These are phyloP conservation scores for Ischnura elegans DNA, from an alignment of 2,888 invertebrate genomes.

Conservation along the genomic window DNA sequence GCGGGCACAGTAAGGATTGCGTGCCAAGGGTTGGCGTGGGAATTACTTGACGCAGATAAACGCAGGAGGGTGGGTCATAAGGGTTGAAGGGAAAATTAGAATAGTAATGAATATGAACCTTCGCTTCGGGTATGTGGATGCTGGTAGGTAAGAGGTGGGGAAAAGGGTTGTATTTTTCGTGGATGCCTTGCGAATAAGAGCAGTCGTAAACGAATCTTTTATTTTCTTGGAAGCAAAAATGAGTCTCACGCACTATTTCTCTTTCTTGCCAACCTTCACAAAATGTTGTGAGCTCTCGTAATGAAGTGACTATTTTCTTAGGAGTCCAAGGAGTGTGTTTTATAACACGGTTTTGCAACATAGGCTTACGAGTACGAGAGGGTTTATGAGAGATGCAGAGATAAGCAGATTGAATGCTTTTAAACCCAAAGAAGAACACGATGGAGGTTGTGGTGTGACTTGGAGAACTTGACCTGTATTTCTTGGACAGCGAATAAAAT, in stretches of 20 bases:
- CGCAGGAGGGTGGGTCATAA: neutral
- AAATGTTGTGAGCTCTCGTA: neutral
- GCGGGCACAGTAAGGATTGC: neutral
- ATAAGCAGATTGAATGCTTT: neutral
- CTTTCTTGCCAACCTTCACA: slow-evolving; percentile 19
- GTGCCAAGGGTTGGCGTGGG: neutral
- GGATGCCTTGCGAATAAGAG: neutral
- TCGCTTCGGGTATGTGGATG: neutral
- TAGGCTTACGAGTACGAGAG: neutral
- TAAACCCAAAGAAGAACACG: neutral
- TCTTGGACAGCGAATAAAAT: neutral
- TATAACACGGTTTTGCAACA: neutral
- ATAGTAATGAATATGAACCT: slow-evolving; percentile 40
- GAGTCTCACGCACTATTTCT: neutral
- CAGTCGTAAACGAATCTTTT: neutral
- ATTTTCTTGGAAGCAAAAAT: neutral
- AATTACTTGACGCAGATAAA: neutral
- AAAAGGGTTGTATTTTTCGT: neutral
- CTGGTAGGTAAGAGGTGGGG: neutral
- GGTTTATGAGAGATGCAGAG: neutral
- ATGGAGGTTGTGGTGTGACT: neutral
- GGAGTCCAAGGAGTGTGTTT: neutral
- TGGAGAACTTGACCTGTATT: neutral
- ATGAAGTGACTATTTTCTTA: neutral
- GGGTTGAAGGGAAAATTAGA: neutral